A percentile compares a stretch with the other conserved stretches of the same genome.
These are phyloP conservation scores for Mustelus asterias DNA, from an alignment of 2,113 vertebrate species.

Conservation along the genomic window DNA sequence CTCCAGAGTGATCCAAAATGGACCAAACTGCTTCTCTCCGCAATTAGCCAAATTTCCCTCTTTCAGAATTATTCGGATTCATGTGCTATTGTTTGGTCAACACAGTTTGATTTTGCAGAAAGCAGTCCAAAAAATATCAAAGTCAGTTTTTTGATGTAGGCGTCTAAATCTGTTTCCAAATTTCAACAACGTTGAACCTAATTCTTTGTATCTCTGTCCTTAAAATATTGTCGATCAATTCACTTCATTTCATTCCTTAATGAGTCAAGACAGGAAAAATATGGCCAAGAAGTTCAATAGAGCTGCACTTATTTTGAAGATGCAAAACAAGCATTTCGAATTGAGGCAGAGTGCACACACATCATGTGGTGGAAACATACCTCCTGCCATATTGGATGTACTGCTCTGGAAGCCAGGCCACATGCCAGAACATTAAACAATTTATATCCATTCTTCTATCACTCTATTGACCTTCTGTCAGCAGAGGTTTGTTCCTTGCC, in stretches of 20 bases:
- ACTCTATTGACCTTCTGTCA: not conserved
- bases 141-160: not conserved
- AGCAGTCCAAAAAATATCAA: not conserved
- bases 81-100: not conserved
- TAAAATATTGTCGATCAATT: not conserved
- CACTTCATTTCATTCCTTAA: not conserved
- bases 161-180: not conserved
- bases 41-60: not conserved
- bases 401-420: not conserved
- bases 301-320: not conserved
- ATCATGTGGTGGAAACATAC: not conserved
- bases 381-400: not conserved
- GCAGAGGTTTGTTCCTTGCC: not conserved
- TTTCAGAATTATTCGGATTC: not conserved
- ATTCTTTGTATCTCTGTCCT: not conserved
- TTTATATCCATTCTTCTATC: not conserved
- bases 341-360: not conserved
- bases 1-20: not conserved
- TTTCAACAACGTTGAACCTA: not conserved
- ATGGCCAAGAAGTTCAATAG: not conserved
- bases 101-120: not conserved
- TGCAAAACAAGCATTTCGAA: not conserved
- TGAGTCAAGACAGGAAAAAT: not conserved
- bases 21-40: not conserved
- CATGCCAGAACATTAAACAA: not conserved